Evolutionary conservation across 2,113 vertebrate species (phyloP), one percentile per base, ranked within the genome.

Genomic region (Isurus oxyrinchus): DNA sequence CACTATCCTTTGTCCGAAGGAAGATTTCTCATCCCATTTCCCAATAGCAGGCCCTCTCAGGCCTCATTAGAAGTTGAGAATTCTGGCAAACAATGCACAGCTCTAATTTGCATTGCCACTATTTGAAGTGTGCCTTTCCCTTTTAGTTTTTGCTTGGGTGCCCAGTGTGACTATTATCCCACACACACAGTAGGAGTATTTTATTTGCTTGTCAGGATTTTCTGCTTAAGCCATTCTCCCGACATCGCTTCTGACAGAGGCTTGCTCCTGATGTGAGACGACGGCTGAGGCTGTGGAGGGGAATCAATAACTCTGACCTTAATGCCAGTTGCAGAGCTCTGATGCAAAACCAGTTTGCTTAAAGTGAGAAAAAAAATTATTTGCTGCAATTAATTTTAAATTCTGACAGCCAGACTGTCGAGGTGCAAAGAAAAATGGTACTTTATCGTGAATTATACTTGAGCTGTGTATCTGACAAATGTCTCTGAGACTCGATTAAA

Each of bases 271-370:
- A 95, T 76, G 49, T 95, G 94, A 95, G 49, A 95, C 44, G 66
- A 35, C 40, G 2, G 66, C 66, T 69, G 94, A 53, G 90, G 66
- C 66, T 35, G 49, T 72, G 94, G 94, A 95, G 94, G 10, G 63
- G 49, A 95, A 95, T 95, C 94, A 95, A 95, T 95, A 95, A 95
- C 94, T 76, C 94, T 95, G 94, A 95, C 94, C 94, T 95, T 95
- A 95, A 95, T 72, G 94, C 94, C 5, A 67, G 94, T 23, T 35
- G 94, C 94, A 95, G 94, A 95, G 94, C 66, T 72, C 66, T 95
- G 94, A 95, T 95, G 94, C 94, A 95, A 95, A 76, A 95, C 94
- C 94, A 95, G 94, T 76, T 95, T 95, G 94, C 94, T 95, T 95
- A 95, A 95, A 95, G 94, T 95, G 94, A 69, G 67, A 95, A 72